Base-by-base conservation (phyloP, 2,797 vertebrate genomes). In the Silurus aristotelis region DNA sequence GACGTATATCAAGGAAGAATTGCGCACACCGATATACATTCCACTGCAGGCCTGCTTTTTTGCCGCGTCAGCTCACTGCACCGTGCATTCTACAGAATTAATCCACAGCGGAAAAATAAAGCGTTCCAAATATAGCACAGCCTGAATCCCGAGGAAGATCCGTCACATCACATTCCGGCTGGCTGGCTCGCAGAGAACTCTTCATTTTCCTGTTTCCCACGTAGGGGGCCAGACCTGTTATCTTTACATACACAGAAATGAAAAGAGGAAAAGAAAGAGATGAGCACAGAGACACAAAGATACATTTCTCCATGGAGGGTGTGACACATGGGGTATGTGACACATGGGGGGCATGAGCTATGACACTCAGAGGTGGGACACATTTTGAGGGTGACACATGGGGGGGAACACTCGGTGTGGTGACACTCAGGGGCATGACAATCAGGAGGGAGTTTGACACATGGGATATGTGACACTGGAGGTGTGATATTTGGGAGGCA, bases 61-160 rank as follows among this genome's bases (percentile, higher is more conserved):
- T 60, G 70, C 31, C 15, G 22, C 58, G 84, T 82, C 84, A 82
- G 70, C 84, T 25, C n/a, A 12, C 27, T 46, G 25, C 73, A 64
- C 79, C 19, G 38, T 67, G 61, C 61, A 77, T 58, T 82, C 56
- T 6, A 25, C 27, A 55, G 68, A 75, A 77, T 76, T 58, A 76
- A 67, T 58, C 68, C 55, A 67, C 38, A 4, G 15, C n/a, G 13
- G 8, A 13, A 46, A 72, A 46, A 56, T 38, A 58, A 55, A 63
- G 31, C 79, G 60, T 86, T 82, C 84, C 48, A 68, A 60, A 76
- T 63, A 77, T 68, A 77, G 80, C 66, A 68, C 68, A 6, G 15
- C 6, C 15, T 76, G 7, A 17, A 19, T n/a, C 52, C 75, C 61
- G 4, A 58, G 61, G 55, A 80, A 61, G 48, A 56, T 52, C 58